Evolutionary conservation across 2,888 invertebrate genomes (phyloP), one percentile per base, ranked within the genome.

Genomic region (Drosophila bunnanda): DNA sequence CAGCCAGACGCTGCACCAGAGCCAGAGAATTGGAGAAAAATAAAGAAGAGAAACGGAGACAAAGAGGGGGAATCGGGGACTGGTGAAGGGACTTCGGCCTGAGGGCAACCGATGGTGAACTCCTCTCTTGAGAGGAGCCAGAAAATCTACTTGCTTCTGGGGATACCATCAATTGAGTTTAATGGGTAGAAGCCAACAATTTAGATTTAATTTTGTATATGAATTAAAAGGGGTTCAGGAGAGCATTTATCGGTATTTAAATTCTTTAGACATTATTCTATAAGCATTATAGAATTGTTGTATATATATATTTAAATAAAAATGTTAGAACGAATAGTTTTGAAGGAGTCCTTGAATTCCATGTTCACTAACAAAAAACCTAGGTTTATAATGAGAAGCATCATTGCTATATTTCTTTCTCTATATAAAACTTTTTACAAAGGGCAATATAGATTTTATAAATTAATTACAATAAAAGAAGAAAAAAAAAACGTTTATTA

Each of bases 1-100:
- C 86, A 80, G 81, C 52, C 78, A 65, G 79, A 64, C 74, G 70
- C 56, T 73, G 66, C 67, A 57, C 60, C 55, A 53, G 64, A 46
- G 65, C 28, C 53, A 34, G 61, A 39, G 43, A 73, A 70, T 66
- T 60, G 15, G 32, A 41, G 41, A 4, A 20, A n/a, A n/a, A 25
- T 15, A 6, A 30, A 10, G 8, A 25, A 12, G 20, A 30, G 28
- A 46, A 22, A 25, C 17, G 13, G 50, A 12, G 41, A 17, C 77
- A 64, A 53, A 53, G 71, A 53, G 58, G 60, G 22, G 34, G 52
- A 25, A 34, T 60, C n/a, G 58, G n/a, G 20, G 48, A 41, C 20
- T 64, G 61, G 52, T 44, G 50, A 75, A 62, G 71, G 78, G 65
- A 64, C 58, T 76, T 70, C 28, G 38, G 52, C 56, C 66, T 20